phyloP scores from a whole-genome alignment of 2,888 invertebrate species.

The Sarcophaga caerulescens region DNA sequence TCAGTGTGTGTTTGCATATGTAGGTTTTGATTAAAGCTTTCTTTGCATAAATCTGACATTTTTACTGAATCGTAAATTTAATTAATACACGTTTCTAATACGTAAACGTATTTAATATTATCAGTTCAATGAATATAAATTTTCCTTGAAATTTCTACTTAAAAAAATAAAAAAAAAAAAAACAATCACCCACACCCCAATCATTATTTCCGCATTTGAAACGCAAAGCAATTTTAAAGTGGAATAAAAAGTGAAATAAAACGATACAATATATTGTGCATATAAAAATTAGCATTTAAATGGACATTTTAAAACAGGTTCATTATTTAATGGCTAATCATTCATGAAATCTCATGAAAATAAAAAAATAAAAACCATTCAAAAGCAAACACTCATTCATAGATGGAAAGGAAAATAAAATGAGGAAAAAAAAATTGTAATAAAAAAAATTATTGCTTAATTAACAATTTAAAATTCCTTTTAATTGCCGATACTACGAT shows the following conservation, averaged over 20 bases:
- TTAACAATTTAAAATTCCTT: constrained; percentile 68
- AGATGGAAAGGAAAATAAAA: constrained; percentile 5
- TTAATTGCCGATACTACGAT: constrained; percentile 66
- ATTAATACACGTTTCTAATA: constrained; percentile 20
- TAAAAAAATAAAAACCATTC: neutral
- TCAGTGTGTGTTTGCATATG: neutral
- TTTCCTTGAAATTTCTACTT: constrained; percentile 46
- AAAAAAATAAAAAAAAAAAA: too few species aligned
- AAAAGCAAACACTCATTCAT: constrained; percentile 21
- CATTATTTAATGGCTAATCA: constrained; percentile 49
- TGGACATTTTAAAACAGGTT: constrained; percentile 58
- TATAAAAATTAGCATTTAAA: constrained; percentile 38
- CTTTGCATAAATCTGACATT: constrained; percentile 17
- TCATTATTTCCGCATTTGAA: constrained; percentile 32
- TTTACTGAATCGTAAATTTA: constrained; percentile 31
- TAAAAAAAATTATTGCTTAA: constrained; percentile 66
- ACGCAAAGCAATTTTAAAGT: neutral
- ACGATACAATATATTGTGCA: neutral
- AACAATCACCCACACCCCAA: constrained; percentile 33
- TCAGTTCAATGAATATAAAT: neutral
- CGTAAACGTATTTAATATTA: neutral
- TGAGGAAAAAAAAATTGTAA: too few species aligned
- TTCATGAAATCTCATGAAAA: constrained; percentile 41
- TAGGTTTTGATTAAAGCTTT: neutral
- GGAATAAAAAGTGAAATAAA: constrained; percentile 7